Evolutionary conservation across 2,797 vertebrate genomes (phyloP).

Genomic region (Myotis myotis): DNA sequence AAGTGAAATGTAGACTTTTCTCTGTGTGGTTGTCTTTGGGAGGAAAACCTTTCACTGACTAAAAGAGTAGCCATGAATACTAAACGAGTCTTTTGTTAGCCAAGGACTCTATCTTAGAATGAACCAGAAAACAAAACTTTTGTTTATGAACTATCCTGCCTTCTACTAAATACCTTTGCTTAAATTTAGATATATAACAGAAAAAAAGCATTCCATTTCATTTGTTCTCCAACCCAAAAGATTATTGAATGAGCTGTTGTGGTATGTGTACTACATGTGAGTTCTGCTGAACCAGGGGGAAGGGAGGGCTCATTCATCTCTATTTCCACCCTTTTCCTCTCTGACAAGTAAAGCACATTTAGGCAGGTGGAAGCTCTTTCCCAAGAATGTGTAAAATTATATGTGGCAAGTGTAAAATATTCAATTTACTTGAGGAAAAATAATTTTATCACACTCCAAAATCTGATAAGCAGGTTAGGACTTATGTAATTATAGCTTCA

Average conservation of each 20-base stretch:
- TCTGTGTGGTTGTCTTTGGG: background rate
- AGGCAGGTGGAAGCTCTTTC: background rate
- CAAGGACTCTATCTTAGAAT: slow-evolving; percentile 28
- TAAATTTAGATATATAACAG: slow-evolving; percentile 8
- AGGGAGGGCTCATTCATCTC: background rate
- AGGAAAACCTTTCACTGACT: slow-evolving; percentile 66
- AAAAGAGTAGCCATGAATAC: slow-evolving; percentile 72
- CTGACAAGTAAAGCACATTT: background rate
- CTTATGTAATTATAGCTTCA: background rate
- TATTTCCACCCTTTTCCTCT: background rate
- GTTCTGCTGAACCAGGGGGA: background rate
- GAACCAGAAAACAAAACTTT: slow-evolving; percentile 47
- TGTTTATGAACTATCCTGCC: background rate
- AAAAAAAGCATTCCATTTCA: background rate
- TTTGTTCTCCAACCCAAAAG: background rate
- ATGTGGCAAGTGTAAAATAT: slow-evolving; percentile 1
- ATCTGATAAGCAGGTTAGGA: background rate
- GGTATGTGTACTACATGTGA: rapidly evolving
- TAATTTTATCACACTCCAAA: slow-evolving; percentile 16
- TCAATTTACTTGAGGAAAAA: slow-evolving; percentile 7
- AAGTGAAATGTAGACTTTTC: slow-evolving; percentile 61
- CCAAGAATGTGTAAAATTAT: background rate
- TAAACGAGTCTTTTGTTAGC: slow-evolving; percentile 47
- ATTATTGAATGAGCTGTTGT: background rate
- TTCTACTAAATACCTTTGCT: background rate